phyloP scores from a whole-genome alignment of 2,797 vertebrate species.

The Taeniopygia guttata region DNA sequence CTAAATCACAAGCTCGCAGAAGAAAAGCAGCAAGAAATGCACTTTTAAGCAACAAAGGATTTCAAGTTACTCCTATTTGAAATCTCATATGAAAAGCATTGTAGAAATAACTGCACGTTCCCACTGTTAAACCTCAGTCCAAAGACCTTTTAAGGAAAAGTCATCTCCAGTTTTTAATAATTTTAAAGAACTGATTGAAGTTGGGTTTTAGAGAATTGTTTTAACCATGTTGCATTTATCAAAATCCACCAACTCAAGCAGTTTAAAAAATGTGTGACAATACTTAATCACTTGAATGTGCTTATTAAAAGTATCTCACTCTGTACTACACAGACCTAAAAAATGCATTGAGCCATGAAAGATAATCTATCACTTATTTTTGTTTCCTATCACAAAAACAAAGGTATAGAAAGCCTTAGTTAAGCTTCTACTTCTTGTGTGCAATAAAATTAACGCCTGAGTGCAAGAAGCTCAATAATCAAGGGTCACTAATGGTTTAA shows the following conservation, averaged over 20 bases:
- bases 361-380: background rate
- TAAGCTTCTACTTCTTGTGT: background rate
- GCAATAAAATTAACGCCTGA: background rate
- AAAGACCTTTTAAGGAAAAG: background rate
- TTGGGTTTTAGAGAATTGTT: background rate
- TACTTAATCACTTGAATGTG: rapidly evolving
- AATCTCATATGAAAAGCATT: rapidly evolving
- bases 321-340: rapidly evolving
- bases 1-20: background rate
- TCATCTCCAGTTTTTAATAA: background rate
- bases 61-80: rapidly evolving
- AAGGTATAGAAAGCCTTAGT: rapidly evolving
- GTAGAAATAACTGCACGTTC: background rate
- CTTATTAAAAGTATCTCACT: background rate
- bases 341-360: background rate
- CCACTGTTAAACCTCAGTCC: background rate
- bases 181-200: background rate
- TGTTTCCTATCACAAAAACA: background rate
- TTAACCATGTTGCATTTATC: background rate
- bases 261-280: background rate
- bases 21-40: background rate
- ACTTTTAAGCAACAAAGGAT: background rate
- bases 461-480: background rate
- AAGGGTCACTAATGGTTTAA: background rate
- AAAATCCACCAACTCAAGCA: background rate